These are phyloP conservation scores for Copidosoma aretas DNA, from an alignment of 2,888 invertebrate species.

Conservation along the genomic window DNA sequence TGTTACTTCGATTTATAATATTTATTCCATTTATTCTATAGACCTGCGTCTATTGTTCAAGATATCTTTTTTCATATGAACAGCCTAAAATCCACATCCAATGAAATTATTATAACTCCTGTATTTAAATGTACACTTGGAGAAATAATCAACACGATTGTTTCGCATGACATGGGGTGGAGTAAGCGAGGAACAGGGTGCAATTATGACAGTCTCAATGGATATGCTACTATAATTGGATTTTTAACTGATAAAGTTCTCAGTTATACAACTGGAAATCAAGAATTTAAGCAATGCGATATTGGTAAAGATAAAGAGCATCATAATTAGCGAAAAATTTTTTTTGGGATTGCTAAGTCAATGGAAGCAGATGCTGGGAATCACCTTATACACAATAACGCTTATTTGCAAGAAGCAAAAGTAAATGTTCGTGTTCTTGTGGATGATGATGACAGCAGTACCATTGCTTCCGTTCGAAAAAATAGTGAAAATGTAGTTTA, in stretches of 20 bases:
- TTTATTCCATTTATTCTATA: no score
- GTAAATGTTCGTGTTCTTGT: constrained; percentile 11
- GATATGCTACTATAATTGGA: constrained; percentile 7
- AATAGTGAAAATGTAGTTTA: constrained; percentile 6
- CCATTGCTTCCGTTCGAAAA: constrained; percentile 14
- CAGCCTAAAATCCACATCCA: no score
- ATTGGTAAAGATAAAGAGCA: neutral
- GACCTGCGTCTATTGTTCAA: no score
- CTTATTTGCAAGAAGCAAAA: neutral
- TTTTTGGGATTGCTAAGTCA: neutral
- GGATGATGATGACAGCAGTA: constrained; percentile 14
- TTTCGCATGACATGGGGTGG: neutral
- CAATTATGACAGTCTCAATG: neutral
- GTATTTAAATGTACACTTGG: no score
- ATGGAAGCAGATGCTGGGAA: constrained; percentile 6
- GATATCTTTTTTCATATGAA: no score
- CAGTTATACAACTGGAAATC: neutral
- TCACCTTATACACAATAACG: neutral
- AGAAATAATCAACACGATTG: neutral
- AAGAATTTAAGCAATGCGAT: neutral
- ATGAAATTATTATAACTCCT: no score
- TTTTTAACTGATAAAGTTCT: constrained; percentile 6
- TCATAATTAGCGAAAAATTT: neutral
- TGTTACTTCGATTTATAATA: no score
- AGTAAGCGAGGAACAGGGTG: neutral